These are phyloP conservation scores for Chironomus striatipennis DNA, from an alignment of 1,140 invertebrate species.

Conservation along the genomic window DNA sequence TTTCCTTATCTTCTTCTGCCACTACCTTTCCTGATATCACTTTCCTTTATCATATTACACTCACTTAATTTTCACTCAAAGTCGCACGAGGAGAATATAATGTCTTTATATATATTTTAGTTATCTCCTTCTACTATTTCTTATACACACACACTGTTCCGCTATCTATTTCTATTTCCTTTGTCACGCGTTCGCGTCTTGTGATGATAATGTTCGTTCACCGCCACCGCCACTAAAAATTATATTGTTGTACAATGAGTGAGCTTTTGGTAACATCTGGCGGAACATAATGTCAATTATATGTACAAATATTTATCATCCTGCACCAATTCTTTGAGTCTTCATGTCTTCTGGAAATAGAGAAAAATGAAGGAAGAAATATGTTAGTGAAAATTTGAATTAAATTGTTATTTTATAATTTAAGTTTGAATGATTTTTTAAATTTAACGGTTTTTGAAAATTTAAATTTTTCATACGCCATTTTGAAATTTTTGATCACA, in stretches of 20 bases:
- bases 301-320: background rate
- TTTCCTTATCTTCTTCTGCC: background rate
- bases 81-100: background rate
- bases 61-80: background rate
- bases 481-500: too few species aligned
- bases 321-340: background rate
- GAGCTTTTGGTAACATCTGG: background rate
- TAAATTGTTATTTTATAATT: too few species aligned
- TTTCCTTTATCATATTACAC: conserved; percentile 18
- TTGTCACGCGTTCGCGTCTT: conserved; percentile 10
- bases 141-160: background rate
- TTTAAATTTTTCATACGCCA: too few species aligned
- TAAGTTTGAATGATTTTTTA: too few species aligned
- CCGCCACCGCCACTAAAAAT: background rate
- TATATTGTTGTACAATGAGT: background rate
- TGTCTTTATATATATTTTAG: background rate
- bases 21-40: conserved; percentile 1
- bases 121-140: background rate
- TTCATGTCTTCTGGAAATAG: background rate
- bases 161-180: background rate
- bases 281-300: conserved; percentile 4
- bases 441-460: too few species aligned
- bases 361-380: background rate
- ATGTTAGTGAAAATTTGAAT: too few species aligned
- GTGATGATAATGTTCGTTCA: background rate